phyloP scores from a whole-genome alignment of 92 coral and sea anemone species.

The Parazoanthus atlanticus region DNA sequence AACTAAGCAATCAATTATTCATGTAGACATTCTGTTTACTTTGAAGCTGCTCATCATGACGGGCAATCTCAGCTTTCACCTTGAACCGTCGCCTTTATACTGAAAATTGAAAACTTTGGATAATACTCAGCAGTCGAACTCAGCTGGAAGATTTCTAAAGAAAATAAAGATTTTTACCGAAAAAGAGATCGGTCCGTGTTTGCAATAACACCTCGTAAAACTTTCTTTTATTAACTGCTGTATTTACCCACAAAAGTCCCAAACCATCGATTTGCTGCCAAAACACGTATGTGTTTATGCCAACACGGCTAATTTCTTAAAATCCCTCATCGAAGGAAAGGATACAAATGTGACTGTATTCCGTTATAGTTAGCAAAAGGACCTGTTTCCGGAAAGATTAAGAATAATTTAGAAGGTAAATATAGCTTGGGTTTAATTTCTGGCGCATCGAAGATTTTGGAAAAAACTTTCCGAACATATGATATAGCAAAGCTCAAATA shows the following conservation, averaged over 20 bases:
- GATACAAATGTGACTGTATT: constrained; percentile 48
- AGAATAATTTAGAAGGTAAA: constrained; percentile 69
- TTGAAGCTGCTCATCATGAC: background rate
- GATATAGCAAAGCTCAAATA: background rate
- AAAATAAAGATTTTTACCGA: background rate
- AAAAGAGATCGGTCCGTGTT: background rate
- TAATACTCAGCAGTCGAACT: constrained; percentile 10
- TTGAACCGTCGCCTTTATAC: background rate
- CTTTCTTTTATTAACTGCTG: constrained; percentile 21
- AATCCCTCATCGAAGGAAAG: constrained; percentile 51
- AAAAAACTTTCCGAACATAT: background rate
- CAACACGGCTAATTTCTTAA: constrained; percentile 58
- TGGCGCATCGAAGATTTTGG: background rate
- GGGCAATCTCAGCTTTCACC: background rate
- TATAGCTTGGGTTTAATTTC: constrained; percentile 48
- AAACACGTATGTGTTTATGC: constrained; percentile 47
- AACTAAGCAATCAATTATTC: constrained; percentile 35
- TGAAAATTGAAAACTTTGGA: background rate
- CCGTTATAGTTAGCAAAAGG: constrained; percentile 66
- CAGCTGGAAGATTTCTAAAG: background rate
- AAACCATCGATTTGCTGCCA: constrained; percentile 23
- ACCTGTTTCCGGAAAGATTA: constrained; percentile 81
- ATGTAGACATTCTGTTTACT: constrained; percentile 24
- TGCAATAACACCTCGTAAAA: constrained; percentile 7
- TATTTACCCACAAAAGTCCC: constrained; percentile 43